phyloP scores from a whole-genome alignment of 2,797 vertebrate species.

The Rhadinocentrus ornatus region DNA sequence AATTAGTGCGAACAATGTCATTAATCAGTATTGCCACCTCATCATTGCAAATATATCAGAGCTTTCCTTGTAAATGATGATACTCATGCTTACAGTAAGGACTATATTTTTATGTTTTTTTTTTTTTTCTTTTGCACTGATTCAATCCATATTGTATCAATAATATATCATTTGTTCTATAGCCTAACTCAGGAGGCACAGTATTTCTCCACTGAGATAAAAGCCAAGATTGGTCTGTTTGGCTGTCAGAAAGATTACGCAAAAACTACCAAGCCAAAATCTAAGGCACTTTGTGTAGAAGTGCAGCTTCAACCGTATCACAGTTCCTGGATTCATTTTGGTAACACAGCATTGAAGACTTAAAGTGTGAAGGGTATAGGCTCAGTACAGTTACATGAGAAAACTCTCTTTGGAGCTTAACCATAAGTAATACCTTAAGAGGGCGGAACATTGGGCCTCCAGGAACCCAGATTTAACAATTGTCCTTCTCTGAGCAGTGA shows the following conservation, averaged over 20 bases:
- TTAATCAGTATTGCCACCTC: not conserved
- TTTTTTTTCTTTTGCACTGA: not conserved
- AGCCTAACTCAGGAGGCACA: not conserved
- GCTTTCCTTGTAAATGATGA: not conserved
- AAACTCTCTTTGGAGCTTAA: constrained; percentile 26
- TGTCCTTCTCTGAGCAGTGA: constrained; percentile 7
- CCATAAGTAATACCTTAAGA: constrained; percentile 44
- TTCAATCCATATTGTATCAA: not conserved
- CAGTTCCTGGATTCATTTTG: not conserved
- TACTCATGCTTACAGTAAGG: too few relatives aligned
- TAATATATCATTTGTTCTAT: not conserved
- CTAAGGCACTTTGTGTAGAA: not conserved
- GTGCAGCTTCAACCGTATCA: not conserved
- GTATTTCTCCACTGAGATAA: not conserved
- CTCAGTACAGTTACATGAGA: constrained; percentile 32
- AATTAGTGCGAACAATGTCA: not conserved
- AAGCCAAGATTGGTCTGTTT: not conserved
- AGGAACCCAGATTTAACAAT: constrained; percentile 29
- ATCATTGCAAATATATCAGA: not conserved
- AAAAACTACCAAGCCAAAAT: not conserved
- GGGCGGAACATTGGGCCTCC: not conserved
- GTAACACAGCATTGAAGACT: not conserved
- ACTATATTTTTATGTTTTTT: not conserved
- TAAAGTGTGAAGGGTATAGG: constrained; percentile 27
- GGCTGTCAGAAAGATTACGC: not conserved